Conservation (phyloP, 1,140 invertebrate species). For the Latrodectus geometricus region DNA sequence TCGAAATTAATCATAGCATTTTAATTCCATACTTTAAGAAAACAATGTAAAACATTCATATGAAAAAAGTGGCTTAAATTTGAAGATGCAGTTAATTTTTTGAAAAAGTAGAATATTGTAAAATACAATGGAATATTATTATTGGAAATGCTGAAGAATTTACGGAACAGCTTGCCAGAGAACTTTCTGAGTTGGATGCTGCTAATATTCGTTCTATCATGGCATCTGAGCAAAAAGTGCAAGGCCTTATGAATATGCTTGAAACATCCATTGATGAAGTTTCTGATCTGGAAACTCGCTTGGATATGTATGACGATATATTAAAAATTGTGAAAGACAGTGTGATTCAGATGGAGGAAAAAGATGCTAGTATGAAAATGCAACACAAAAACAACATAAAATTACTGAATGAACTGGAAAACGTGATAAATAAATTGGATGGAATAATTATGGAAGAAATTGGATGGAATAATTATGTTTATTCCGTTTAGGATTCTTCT, state of each 20-base stretch:
- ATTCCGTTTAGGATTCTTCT: no score
- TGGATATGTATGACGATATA: conserved; percentile 83
- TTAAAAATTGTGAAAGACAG: conserved; percentile 82
- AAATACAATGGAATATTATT: conserved; percentile 81
- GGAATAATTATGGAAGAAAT: no score
- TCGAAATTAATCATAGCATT: no score
- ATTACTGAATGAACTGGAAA: conserved; percentile 82
- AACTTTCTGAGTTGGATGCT: conserved; percentile 85
- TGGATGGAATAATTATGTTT: no score
- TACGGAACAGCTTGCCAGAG: conserved; percentile 83
- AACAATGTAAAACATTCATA: no score
- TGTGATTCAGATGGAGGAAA: conserved; percentile 91
- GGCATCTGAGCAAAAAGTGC: conserved; percentile 84
- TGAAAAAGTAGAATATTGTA: no score
- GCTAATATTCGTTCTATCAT: conserved; percentile 85
- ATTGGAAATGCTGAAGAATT: conserved; percentile 89
- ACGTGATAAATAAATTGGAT: conserved; percentile 83
- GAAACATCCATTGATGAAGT: conserved; percentile 79
- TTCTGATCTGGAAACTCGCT: conserved; percentile 78
- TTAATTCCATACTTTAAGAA: no score
- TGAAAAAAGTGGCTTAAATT: no score
- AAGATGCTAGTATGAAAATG: conserved; percentile 88
- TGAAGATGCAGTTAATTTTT: no score
- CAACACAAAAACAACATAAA: conserved; percentile 86
- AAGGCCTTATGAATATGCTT: conserved; percentile 83